phyloP scores from a whole-genome alignment of 2,888 invertebrate genomes.

The Hedychridium roseum region DNA sequence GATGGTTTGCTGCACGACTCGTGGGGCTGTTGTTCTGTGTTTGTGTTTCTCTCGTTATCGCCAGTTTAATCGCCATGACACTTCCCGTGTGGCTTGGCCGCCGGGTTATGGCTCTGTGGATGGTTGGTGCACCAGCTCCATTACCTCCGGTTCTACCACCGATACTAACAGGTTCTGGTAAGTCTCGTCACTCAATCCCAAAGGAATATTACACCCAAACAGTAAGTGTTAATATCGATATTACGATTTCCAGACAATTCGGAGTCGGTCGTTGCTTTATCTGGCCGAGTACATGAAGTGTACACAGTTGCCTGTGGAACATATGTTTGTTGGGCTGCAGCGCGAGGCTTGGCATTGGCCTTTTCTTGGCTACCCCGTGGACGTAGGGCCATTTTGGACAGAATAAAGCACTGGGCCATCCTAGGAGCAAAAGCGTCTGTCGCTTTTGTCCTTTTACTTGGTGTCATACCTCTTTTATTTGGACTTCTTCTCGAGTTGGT shows the following conservation, averaged over 20 bases:
- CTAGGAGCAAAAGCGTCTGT: constrained; percentile 80
- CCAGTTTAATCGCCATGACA: constrained; percentile 85
- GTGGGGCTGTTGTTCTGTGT: constrained; percentile 77
- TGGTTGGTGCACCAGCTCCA: constrained; percentile 68
- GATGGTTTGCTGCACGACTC: constrained; percentile 79
- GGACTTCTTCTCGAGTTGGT: constrained; percentile 92
- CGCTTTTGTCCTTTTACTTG: constrained; percentile 79
- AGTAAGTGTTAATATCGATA: background rate
- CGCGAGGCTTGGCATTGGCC: constrained; percentile 82
- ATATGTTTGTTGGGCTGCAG: constrained; percentile 94
- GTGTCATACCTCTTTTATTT: constrained; percentile 90
- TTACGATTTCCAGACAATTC: constrained; percentile 34
- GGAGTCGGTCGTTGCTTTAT: constrained; percentile 52
- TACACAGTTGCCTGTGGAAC: constrained; percentile 95
- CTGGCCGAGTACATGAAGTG: constrained; percentile 87
- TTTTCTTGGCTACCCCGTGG: constrained; percentile 92
- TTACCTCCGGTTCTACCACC: constrained; percentile 57
- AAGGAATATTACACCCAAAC: background rate
- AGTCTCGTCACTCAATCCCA: constrained; percentile 21
- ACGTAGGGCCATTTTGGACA: constrained; percentile 76
- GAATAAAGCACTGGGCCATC: constrained; percentile 77
- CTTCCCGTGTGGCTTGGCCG: constrained; percentile 92
- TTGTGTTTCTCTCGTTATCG: constrained; percentile 83
- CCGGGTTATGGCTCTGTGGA: constrained; percentile 86
- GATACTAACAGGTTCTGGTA: constrained; percentile 45